Percentiles rank a stretch among this genome's conserved stretches.
phyloP scores from a whole-genome alignment of 2,888 invertebrate species.

The Drosophila phalerata region DNA sequence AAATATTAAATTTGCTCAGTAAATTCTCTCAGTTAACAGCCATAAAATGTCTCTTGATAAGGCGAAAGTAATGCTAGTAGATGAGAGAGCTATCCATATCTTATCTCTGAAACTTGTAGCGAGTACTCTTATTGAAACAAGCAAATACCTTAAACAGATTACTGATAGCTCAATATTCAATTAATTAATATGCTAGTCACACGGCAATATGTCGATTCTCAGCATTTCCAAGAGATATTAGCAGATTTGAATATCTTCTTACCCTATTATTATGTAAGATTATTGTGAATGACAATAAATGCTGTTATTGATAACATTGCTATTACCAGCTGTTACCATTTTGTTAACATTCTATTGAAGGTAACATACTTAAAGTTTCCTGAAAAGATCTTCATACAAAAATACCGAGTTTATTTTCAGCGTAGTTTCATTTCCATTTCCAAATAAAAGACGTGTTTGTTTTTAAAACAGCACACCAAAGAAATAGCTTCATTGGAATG shows the following conservation, averaged over 20 bases:
- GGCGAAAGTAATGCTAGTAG: slow-evolving; percentile 54
- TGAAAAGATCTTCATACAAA: not conserved
- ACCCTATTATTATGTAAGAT: not conserved
- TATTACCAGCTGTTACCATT: not conserved
- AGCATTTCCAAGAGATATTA: slow-evolving; percentile 2
- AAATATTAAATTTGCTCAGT: slow-evolving; percentile 53
- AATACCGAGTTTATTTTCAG: too few relatives aligned
- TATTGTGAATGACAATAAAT: not conserved
- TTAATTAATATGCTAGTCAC: slow-evolving; percentile 40
- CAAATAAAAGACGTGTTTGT: slow-evolving; percentile 47
- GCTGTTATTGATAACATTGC: not conserved
- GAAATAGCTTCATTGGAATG: slow-evolving; percentile 83
- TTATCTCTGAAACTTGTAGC: slow-evolving; percentile 42
- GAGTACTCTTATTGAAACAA: slow-evolving; percentile 15
- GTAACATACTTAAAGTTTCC: too few relatives aligned
- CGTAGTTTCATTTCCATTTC: too few relatives aligned
- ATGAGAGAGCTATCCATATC: slow-evolving; percentile 34
- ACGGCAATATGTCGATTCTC: slow-evolving; percentile 17
- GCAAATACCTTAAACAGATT: slow-evolving; percentile 20
- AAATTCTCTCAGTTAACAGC: slow-evolving; percentile 27
- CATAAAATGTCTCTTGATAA: slow-evolving; percentile 25
- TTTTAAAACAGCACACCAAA: slow-evolving; percentile 82
- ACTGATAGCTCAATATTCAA: slow-evolving; percentile 45
- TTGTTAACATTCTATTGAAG: not conserved
- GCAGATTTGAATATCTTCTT: not conserved